Evolutionary conservation across 2,113 vertebrate genomes (phyloP), one percentile per base, ranked within the genome.

Genomic region (Hiodon alosoides): DNA sequence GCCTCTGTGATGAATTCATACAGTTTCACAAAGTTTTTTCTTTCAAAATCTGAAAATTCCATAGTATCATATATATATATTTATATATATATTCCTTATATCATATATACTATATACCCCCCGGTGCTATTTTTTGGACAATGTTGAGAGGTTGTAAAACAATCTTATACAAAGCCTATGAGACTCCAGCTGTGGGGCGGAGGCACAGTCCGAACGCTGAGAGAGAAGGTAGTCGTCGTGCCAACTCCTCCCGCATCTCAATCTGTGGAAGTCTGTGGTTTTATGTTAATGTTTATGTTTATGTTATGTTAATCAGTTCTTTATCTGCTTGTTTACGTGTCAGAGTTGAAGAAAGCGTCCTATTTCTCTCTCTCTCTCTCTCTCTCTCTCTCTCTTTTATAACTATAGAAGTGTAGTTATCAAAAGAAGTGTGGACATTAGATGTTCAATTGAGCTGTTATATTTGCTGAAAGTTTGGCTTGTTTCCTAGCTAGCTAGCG

Each of bases 151-250:
- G 69, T 64, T 47, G 51, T 74, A 54, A 69, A 78, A 76, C 79
- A 67, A 75, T 67, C 77, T 67, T 73, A 71, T 14, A 62, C 31
- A 54, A 67, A 69, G 76, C 52, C 64, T 13, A 58, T 76, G 53
- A 71, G 74, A 70, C 58, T 14, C 73, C 81, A 80, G 81, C 79
- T 82, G 78, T 70, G 73, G 77, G 75, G 69, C 14, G 75, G 68
- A 4, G 4, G 47, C 48, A 58, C 16, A 10, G 9, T 5, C 16
- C 4, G 7, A 53, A 61, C 57, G 50, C 46, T 69, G 46, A 50
- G 74, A 66, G 61, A 61, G 64, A 58, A 64, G 50, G 14, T 50
- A 66, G 61, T 60, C 17, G 3, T 14, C 51, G 50, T 3, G 69
- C 66, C 58, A 71, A 53, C 78, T 77, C 71, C 75, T 58, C 52